Conservation (phyloP, 1,140 invertebrate genomes). For the Gyrodactylus bullatarudis region DNA sequence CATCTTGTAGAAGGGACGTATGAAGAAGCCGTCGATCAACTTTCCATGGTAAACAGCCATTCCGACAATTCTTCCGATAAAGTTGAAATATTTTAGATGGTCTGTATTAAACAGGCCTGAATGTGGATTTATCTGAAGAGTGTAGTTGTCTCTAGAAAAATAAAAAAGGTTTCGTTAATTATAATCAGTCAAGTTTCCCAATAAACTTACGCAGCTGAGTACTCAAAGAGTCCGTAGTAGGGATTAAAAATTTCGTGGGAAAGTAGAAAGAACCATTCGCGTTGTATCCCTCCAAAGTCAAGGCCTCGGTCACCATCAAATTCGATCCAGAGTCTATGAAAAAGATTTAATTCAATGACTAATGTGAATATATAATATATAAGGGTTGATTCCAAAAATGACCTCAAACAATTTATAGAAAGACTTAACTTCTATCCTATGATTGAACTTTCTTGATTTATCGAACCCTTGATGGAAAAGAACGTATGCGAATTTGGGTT, state of each 20-base stretch:
- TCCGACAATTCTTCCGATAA: conserved; percentile 75
- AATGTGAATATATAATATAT: conserved; percentile 5
- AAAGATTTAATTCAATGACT: conserved; percentile 3
- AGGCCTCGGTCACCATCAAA: conserved; percentile 61
- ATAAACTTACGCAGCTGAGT: conserved; percentile 54
- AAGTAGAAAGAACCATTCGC: conserved; percentile 84
- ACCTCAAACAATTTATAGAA: too few relatives aligned
- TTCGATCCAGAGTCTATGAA: conserved; percentile 56
- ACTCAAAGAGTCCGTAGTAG: conserved; percentile 92
- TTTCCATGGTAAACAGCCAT: conserved; percentile 98
- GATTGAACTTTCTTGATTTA: too few relatives aligned
- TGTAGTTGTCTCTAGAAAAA: conserved; percentile 59
- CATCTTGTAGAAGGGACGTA: conserved; percentile 98
- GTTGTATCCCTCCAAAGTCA: conserved; percentile 62
- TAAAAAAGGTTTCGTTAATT: neutral
- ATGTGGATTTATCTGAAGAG: conserved; percentile 83
- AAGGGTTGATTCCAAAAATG: too few relatives aligned
- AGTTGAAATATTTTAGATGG: conserved; percentile 87
- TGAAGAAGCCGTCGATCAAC: conserved; percentile 66
- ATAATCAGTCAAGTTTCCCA: neutral
- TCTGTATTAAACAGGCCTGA: conserved; percentile 85
- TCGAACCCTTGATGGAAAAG: too few relatives aligned
- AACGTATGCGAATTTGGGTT: too few relatives aligned
- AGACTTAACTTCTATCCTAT: neutral
- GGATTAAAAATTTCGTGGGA: conserved; percentile 99